These are phyloP conservation scores for Carcharodon carcharias DNA, from an alignment of 2,797 vertebrate species.

Conservation along the genomic window DNA sequence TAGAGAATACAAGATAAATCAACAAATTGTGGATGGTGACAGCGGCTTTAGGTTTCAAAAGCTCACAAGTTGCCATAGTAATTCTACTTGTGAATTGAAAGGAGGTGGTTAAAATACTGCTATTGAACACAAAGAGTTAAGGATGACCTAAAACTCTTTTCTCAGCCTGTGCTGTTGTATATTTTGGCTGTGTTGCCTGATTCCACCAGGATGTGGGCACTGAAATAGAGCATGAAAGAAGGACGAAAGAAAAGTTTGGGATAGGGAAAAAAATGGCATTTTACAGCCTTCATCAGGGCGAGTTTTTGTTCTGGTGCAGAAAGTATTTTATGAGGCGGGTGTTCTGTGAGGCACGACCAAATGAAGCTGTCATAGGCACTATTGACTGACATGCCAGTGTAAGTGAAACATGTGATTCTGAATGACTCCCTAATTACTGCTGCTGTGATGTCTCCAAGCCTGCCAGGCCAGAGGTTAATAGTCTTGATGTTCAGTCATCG, in stretches of 20 bases:
- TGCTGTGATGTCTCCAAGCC: slow-evolving; percentile 80
- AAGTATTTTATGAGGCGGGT: slow-evolving; percentile 73
- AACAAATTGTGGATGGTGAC: neutral
- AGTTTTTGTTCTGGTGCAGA: slow-evolving; percentile 38
- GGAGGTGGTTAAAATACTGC: neutral
- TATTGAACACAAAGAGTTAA: neutral
- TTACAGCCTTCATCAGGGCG: neutral
- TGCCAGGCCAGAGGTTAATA: slow-evolving; percentile 86
- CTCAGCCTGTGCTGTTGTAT: neutral
- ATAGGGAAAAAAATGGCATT: neutral
- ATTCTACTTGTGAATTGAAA: neutral
- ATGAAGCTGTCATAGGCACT: slow-evolving; percentile 77
- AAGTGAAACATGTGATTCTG: slow-evolving; percentile 84
- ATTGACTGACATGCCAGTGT: slow-evolving; percentile 80
- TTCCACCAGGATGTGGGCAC: neutral
- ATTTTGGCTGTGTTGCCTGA: neutral
- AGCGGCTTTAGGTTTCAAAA: neutral
- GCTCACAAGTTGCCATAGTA: neutral
- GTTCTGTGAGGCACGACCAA: slow-evolving; percentile 67
- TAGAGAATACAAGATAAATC: neutral
- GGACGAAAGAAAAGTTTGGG: neutral
- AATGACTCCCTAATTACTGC: slow-evolving; percentile 97
- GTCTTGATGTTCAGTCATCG: slow-evolving; percentile 67
- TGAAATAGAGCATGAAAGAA: slow-evolving; percentile 11
- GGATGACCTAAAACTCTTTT: neutral